Evolutionary conservation across 2,888 invertebrate genomes (phyloP).

Genomic region (Lutraria lutraria): DNA sequence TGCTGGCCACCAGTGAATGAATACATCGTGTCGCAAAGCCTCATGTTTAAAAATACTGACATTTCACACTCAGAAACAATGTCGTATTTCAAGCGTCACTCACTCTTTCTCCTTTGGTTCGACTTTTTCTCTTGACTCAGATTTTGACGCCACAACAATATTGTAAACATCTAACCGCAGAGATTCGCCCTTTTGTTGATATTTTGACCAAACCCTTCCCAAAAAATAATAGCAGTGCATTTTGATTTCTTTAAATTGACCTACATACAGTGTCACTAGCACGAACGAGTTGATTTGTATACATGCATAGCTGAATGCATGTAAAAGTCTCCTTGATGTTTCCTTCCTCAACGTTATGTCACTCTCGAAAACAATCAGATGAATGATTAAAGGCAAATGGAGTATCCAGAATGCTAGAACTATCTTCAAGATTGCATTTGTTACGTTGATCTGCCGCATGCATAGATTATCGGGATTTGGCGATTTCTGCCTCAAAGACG

Average conservation of each 20-base stretch:
- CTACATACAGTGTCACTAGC: background rate
- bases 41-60: too few relatives aligned
- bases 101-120: too few relatives aligned
- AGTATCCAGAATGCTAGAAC: background rate
- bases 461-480: background rate
- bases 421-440: slow-evolving; percentile 6
- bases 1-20: too few relatives aligned
- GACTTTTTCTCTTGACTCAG: too few relatives aligned
- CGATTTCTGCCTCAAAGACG: background rate
- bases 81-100: too few relatives aligned
- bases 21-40: too few relatives aligned
- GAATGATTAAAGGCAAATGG: background rate
- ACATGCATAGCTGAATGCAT: slow-evolving; percentile 20
- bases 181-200: background rate
- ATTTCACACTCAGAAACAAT: too few relatives aligned
- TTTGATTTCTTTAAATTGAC: slow-evolving; percentile 26
- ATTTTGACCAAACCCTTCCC: background rate
- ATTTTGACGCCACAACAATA: background rate
- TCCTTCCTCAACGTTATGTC: too few relatives aligned
- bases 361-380: slow-evolving; percentile 10
- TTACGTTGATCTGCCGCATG: background rate
- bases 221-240: slow-evolving; percentile 16
- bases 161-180: slow-evolving; percentile 8
- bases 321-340: background rate
- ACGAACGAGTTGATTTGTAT: slow-evolving; percentile 30